phyloP scores from a whole-genome alignment of 1,140 invertebrate genomes.

The Calycopis cecrops region DNA sequence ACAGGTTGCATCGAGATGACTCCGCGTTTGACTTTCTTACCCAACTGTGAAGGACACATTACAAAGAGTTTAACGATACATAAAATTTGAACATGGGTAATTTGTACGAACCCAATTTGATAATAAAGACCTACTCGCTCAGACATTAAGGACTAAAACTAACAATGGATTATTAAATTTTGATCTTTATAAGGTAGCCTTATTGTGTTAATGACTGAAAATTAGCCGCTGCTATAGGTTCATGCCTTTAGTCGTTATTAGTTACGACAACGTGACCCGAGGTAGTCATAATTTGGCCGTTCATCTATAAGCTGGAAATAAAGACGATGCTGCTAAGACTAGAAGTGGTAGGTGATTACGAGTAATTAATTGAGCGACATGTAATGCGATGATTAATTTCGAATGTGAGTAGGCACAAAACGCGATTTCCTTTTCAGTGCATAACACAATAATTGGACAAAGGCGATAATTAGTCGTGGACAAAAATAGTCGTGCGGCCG shows the following conservation, averaged over 20 bases:
- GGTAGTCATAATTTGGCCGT: no score
- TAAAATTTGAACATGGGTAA: slow-evolving; percentile 5
- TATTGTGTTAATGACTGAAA: no score
- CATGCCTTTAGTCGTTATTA: no score
- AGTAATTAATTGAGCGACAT: no score
- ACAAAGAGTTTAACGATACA: slow-evolving; percentile 3
- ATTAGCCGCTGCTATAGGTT: no score
- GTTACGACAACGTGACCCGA: no score
- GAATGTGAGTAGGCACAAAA: slow-evolving; percentile 36
- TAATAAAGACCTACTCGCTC: background rate
- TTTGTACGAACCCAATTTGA: background rate
- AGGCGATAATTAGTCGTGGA: slow-evolving; percentile 69
- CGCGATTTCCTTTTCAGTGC: slow-evolving; percentile 61
- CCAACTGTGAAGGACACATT: slow-evolving; percentile 10
- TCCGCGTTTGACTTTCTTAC: slow-evolving; percentile 6
- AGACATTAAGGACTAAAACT: background rate
- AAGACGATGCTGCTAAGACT: no score
- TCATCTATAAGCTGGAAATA: no score
- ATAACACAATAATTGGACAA: slow-evolving; percentile 52
- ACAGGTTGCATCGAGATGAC: slow-evolving; percentile 9
- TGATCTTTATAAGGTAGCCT: no score
- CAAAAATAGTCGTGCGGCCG: slow-evolving; percentile 68
- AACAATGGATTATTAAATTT: no score
- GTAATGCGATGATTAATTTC: no score
- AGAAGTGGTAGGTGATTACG: no score